Evolutionary conservation across 2,113 vertebrate species (phyloP).

Genomic region (Scartelaos histophorus): DNA sequence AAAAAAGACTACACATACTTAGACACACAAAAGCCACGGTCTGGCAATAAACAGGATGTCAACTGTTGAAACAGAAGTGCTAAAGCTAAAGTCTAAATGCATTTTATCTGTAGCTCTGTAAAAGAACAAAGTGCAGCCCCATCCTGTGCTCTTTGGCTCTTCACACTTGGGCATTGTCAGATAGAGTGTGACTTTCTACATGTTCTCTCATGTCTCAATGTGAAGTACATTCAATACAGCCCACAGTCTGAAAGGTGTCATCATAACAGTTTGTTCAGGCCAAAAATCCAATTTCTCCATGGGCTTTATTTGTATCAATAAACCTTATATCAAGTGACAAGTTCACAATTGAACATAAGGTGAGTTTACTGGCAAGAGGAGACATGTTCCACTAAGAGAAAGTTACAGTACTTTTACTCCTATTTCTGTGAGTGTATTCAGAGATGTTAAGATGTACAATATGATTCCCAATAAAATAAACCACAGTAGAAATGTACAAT

Average conservation of each 20-base stretch:
- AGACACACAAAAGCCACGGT: neutral
- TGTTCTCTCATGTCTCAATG: conserved; percentile 2
- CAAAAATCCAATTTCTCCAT: neutral
- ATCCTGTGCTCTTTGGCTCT: neutral
- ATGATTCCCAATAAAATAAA: no score
- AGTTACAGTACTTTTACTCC: neutral
- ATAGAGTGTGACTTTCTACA: conserved; percentile 4
- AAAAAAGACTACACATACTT: neutral
- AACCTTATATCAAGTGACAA: neutral
- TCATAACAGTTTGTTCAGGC: neutral
- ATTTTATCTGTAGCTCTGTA: neutral
- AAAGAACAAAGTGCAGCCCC: conserved; percentile 1
- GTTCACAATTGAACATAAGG: neutral
- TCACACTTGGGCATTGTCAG: conserved; percentile 1
- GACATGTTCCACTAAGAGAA: neutral
- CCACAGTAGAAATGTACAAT: no score
- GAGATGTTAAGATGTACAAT: neutral
- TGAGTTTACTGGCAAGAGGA: neutral
- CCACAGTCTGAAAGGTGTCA: conserved; percentile 4
- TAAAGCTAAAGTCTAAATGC: neutral
- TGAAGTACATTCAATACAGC: neutral
- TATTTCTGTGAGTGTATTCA: neutral
- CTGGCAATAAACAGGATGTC: conserved; percentile 4
- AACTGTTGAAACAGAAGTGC: conserved; percentile 1
- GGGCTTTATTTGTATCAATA: neutral